Conservation (phyloP, 2,888 invertebrate genomes). For the Augochlorella aurata region DNA sequence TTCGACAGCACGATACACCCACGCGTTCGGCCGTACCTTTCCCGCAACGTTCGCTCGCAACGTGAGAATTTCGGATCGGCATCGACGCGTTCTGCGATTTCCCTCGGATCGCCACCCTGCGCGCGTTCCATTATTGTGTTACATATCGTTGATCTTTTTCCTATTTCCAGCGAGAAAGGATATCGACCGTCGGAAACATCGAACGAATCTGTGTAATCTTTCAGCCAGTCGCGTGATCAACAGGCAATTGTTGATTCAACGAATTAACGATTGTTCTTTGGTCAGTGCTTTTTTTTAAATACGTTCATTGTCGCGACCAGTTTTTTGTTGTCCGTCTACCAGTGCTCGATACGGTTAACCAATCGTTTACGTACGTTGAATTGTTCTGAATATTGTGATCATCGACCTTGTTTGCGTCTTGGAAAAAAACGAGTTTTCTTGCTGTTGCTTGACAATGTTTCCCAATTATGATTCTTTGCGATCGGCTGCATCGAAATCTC, state of each 20-base stretch:
- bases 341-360: neutral
- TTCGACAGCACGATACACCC: slow-evolving; percentile 62
- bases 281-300: neutral
- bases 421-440: neutral
- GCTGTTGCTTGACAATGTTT: neutral
- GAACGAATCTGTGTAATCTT: neutral
- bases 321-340: neutral
- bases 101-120: neutral
- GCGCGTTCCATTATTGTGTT: neutral
- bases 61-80: slow-evolving; percentile 9
- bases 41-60: slow-evolving; percentile 15
- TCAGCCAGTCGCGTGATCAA: neutral
- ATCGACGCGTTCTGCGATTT: slow-evolving; percentile 3
- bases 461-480: neutral
- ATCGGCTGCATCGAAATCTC: neutral
- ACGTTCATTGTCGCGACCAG: neutral
- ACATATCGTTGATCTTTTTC: neutral
- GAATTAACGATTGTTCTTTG: slow-evolving; percentile 3
- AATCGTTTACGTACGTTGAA: neutral
- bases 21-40: slow-evolving; percentile 55
- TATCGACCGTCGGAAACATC: neutral
- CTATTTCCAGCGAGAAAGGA: neutral
- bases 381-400: neutral
- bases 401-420: neutral
- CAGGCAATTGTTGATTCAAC: neutral